Conservation (phyloP, 1,140 invertebrate genomes). For the Meloidogyne chitwoodi region DNA sequence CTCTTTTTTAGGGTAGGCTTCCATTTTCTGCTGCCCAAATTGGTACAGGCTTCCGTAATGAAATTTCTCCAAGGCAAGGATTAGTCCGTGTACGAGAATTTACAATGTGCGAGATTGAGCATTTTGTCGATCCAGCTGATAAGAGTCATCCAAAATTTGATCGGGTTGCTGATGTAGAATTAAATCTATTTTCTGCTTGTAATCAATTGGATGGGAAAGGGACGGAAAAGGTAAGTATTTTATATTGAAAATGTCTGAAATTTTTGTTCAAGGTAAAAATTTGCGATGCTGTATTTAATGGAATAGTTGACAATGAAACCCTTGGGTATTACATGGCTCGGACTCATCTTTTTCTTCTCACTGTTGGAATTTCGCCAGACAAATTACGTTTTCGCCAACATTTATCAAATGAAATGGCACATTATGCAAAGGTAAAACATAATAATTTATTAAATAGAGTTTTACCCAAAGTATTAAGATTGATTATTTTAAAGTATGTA, state of each 20-base stretch:
- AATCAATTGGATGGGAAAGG: constrained; percentile 78
- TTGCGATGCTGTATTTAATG: constrained; percentile 60
- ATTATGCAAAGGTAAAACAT: constrained; percentile 99
- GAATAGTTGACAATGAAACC: constrained; percentile 89
- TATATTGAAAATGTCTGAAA: constrained; percentile 7
- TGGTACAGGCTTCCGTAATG: constrained; percentile 94
- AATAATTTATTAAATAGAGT: no score
- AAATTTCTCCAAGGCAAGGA: constrained; percentile 95
- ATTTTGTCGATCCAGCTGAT: constrained; percentile 88
- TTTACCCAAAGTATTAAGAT: no score
- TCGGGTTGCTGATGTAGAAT: constrained; percentile 69
- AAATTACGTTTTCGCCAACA: constrained; percentile 92
- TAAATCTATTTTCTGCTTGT: constrained; percentile 85
- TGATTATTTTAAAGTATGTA: no score
- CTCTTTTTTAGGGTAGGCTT: constrained; percentile 72
- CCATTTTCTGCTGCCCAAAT: constrained; percentile 98
- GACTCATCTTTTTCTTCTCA: constrained; percentile 82
- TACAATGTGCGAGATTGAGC: constrained; percentile 99
- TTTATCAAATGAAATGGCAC: constrained; percentile 99
- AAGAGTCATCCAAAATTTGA: constrained; percentile 89
- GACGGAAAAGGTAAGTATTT: constrained; percentile 42
- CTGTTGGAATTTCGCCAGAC: constrained; percentile 79
- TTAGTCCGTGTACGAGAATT: constrained; percentile 84
- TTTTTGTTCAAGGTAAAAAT: constrained; percentile 16
- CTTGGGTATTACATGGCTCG: constrained; percentile 95